Evolutionary conservation across 2,888 invertebrate species (phyloP).

Genomic region (Synanthedon andrenaeformis): DNA sequence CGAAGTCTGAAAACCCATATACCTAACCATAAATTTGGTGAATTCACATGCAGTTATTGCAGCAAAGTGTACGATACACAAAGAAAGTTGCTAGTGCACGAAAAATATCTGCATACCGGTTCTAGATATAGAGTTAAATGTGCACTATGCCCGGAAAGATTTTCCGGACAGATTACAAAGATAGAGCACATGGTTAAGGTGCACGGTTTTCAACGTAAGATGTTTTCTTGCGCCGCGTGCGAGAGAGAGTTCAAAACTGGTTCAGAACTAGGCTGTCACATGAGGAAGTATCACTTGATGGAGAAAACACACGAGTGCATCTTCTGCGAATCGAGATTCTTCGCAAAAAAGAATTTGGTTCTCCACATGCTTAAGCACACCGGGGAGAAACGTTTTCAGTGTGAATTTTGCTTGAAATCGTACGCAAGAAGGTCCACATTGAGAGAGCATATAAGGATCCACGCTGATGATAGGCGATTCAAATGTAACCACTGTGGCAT

Average conservation of each 20-base stretch:
- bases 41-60: conserved; percentile 20
- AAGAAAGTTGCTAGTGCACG: conserved; percentile 11
- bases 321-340: conserved; percentile 29
- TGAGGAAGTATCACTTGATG: conserved; percentile 14
- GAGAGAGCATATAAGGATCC: conserved; percentile 16
- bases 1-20: conserved; percentile 4
- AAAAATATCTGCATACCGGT: conserved; percentile 10
- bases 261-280: conserved; percentile 10
- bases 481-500: conserved; percentile 38
- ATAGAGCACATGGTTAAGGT: conserved; percentile 12
- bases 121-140: conserved; percentile 10
- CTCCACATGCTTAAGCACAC: conserved; percentile 41
- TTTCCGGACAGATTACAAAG: conserved; percentile 13
- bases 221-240: conserved; percentile 14
- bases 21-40: conserved; percentile 12
- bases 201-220: conserved; percentile 10
- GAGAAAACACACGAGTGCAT: conserved; percentile 14
- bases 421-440: conserved; percentile 17
- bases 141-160: conserved; percentile 16
- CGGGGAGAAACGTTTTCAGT: conserved; percentile 30
- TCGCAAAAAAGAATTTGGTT: conserved; percentile 27
- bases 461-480: conserved; percentile 12
- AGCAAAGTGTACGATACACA: conserved; percentile 8
- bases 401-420: conserved; percentile 31
- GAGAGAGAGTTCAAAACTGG: conserved; percentile 12